These are phyloP conservation scores for Pinna nobilis DNA, from an alignment of 1,140 invertebrate genomes.

Conservation along the genomic window DNA sequence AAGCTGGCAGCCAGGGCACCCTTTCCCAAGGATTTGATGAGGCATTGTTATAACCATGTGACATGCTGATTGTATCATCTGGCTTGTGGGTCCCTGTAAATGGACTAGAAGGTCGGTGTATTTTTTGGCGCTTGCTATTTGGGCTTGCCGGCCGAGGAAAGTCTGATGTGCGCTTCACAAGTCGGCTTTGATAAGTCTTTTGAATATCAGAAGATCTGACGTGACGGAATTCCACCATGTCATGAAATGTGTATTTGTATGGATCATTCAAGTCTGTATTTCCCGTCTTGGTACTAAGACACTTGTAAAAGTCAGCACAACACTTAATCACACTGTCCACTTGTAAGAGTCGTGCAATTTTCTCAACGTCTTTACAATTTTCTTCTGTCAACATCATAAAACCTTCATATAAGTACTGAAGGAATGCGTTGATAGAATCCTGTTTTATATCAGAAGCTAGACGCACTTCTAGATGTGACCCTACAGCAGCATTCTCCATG, in stretches of 20 bases:
- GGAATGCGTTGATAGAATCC: conserved; percentile 35
- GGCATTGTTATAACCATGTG: conserved; percentile 30
- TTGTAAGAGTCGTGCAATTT: conserved; percentile 35
- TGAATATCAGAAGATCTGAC: conserved; percentile 40
- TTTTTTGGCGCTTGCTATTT: conserved; percentile 15
- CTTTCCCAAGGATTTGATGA: conserved; percentile 37
- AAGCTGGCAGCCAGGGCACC: conserved; percentile 24
- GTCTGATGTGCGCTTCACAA: conserved; percentile 38
- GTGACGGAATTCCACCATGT: conserved; percentile 40
- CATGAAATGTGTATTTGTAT: conserved; percentile 38
- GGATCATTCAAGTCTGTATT: conserved; percentile 18
- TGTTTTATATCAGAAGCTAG: conserved; percentile 34
- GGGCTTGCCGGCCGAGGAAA: conserved; percentile 19
- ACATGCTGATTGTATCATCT: conserved; percentile 40
- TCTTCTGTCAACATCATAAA: conserved; percentile 45
- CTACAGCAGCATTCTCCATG: conserved; percentile 30
- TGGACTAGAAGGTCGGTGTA: conserved; percentile 23
- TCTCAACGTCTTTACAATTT: conserved; percentile 38
- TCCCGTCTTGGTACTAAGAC: conserved; percentile 34
- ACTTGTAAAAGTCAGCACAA: conserved; percentile 42
- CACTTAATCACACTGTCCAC: conserved; percentile 44
- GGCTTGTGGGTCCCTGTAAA: conserved; percentile 24
- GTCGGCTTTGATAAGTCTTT: conserved; percentile 34
- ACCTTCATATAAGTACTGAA: conserved; percentile 44
- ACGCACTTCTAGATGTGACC: conserved; percentile 32